These are phyloP conservation scores for Holcopasites calliopsidis DNA, from an alignment of 1,140 invertebrate species.

Conservation along the genomic window DNA sequence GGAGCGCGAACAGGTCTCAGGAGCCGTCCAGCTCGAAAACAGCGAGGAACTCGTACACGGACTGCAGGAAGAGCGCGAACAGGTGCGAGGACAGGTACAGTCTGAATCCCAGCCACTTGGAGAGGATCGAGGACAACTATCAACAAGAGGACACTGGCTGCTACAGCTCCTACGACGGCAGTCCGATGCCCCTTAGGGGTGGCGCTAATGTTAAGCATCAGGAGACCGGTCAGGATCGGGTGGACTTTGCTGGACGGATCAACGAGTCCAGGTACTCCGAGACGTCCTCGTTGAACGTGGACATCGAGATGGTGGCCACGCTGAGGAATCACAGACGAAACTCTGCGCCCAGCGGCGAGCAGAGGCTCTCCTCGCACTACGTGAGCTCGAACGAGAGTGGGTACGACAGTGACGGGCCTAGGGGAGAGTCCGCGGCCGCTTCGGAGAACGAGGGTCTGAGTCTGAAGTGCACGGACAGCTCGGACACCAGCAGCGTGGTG, in stretches of 20 bases:
- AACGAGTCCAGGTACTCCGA: slow-evolving; percentile 67
- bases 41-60: slow-evolving; percentile 68
- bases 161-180: slow-evolving; percentile 55
- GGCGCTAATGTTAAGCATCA: background rate
- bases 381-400: slow-evolving; percentile 91
- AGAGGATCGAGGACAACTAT: slow-evolving; percentile 69
- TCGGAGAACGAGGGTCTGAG: slow-evolving; percentile 73
- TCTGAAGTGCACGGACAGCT: slow-evolving; percentile 73
- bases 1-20: slow-evolving; percentile 51
- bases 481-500: slow-evolving; percentile 75
- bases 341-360: slow-evolving; percentile 73
- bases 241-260: slow-evolving; percentile 36
- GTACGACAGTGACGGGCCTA: slow-evolving; percentile 88
- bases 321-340: slow-evolving; percentile 72
- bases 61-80: slow-evolving; percentile 57
- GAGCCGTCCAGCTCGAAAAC: slow-evolving; percentile 48
- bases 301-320: slow-evolving; percentile 67
- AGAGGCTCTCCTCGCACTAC: slow-evolving; percentile 81
- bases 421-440: slow-evolving; percentile 71
- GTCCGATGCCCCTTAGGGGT: slow-evolving; percentile 50
- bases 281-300: slow-evolving; percentile 54
- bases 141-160: slow-evolving; percentile 56
- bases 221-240: slow-evolving; percentile 36
- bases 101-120: slow-evolving; percentile 65
- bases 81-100: slow-evolving; percentile 72